Evolutionary conservation across 2,113 vertebrate genomes (phyloP).

Genomic region (Dryoscopus gambensis): DNA sequence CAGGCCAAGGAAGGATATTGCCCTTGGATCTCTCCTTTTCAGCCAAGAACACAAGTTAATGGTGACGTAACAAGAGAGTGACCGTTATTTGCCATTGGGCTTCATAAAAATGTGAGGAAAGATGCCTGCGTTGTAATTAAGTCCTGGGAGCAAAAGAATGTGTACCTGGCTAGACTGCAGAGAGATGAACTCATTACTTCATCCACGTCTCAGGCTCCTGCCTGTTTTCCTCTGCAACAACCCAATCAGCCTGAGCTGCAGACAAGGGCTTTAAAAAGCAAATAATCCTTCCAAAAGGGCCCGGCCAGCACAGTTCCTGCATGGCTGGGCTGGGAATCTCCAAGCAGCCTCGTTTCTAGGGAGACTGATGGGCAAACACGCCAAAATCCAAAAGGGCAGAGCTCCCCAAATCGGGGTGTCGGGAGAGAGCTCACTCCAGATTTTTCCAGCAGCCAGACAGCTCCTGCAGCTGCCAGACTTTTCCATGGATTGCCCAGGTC

Average conservation of each 20-base stretch:
- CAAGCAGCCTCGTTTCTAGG: not conserved
- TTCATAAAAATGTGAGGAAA: slow-evolving; percentile 10
- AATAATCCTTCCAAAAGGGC: not conserved
- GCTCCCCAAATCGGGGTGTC: accelerated
- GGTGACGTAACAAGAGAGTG: not conserved
- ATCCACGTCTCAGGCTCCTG: not conserved
- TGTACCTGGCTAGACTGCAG: not conserved
- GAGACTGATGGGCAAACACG: not conserved
- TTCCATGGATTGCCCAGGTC: not conserved
- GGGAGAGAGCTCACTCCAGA: not conserved
- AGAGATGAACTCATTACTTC: slow-evolving; percentile 1
- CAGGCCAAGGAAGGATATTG: not conserved
- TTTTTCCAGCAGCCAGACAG: not conserved
- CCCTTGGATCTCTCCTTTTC: not conserved
- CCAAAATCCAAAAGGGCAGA: not conserved
- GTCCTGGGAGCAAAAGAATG: not conserved
- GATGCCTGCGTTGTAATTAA: slow-evolving; percentile 3
- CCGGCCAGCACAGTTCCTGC: not conserved
- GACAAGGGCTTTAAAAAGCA: not conserved
- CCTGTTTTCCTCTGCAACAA: slow-evolving; percentile 27
- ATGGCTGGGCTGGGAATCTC: not conserved
- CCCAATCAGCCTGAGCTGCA: not conserved
- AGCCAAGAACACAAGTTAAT: not conserved
- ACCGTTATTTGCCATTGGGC: not conserved
- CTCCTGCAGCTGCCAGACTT: not conserved